Evolutionary conservation across 2,888 invertebrate species (phyloP).

Genomic region (Dermolepida albohirtum): DNA sequence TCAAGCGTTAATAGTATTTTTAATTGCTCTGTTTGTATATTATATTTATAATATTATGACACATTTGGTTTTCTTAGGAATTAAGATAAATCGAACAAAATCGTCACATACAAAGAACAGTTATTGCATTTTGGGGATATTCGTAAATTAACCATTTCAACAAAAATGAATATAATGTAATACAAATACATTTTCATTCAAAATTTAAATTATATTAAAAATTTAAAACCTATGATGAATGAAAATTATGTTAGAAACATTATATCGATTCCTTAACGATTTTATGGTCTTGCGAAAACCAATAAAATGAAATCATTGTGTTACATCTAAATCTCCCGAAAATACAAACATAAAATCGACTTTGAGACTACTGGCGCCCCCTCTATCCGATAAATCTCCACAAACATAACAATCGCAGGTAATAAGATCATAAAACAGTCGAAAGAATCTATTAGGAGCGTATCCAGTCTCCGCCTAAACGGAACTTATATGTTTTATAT

Average conservation of each 20-base stretch:
- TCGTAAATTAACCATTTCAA: no score
- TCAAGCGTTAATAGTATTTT: no score
- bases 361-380: slow-evolving; percentile 27
- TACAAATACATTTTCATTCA: no score
- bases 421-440: slow-evolving; percentile 64
- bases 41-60: no score
- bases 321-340: slow-evolving; percentile 31
- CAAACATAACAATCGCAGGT: slow-evolving; percentile 65
- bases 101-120: no score
- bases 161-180: no score
- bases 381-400: slow-evolving; percentile 58
- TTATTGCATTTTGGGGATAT: no score
- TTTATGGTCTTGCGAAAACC: slow-evolving; percentile 33
- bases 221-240: no score
- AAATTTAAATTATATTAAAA: no score
- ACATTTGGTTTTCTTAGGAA: no score
- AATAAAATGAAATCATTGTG: slow-evolving; percentile 34
- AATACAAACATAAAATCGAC: slow-evolving; percentile 30
- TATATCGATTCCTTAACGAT: slow-evolving; percentile 26
- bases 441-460: slow-evolving; percentile 56
- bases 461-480: slow-evolving; percentile 46
- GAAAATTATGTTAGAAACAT: not conserved
- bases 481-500: slow-evolving; percentile 9
- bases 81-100: no score
- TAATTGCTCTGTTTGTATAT: no score